A percentile compares a stretch with the other conserved stretches of the same genome.
These are phyloP conservation scores for Agrypnia vestita DNA, from an alignment of 1,140 invertebrate species.

Conservation along the genomic window DNA sequence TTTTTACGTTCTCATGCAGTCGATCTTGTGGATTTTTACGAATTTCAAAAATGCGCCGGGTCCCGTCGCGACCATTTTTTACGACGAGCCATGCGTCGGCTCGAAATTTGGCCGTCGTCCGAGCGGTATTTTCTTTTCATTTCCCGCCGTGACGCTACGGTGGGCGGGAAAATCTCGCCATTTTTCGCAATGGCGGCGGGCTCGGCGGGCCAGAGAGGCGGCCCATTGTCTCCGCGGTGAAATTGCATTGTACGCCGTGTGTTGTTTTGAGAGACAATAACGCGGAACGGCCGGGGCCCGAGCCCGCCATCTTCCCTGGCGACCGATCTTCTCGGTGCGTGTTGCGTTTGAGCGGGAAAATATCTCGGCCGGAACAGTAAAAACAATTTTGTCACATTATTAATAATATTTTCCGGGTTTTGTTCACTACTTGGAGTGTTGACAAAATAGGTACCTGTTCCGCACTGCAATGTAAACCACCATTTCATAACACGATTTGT, in stretches of 20 bases:
- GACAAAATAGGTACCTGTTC: neutral
- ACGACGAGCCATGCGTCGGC: too few species aligned
- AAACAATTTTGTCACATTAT: too few species aligned
- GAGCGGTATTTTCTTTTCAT: slow-evolving; percentile 2
- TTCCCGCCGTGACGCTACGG: slow-evolving; percentile 65
- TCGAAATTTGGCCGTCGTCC: neutral
- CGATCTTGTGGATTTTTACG: too few species aligned
- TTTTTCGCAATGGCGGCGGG: slow-evolving; percentile 62
- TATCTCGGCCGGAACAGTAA: too few species aligned
- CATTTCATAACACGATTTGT: too few species aligned
- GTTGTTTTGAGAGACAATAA: slow-evolving; percentile 33
- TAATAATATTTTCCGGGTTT: too few species aligned
- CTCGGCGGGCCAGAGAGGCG: slow-evolving; percentile 61
- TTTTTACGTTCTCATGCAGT: too few species aligned
- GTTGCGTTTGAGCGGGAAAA: too few species aligned
- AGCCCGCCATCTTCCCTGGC: neutral
- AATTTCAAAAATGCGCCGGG: too few species aligned
- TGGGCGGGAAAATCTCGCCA: slow-evolving; percentile 66
- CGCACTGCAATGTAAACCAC: neutral
- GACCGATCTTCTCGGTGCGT: neutral
- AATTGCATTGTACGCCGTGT: slow-evolving; percentile 32
- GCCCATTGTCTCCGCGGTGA: slow-evolving; percentile 62
- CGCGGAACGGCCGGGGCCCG: slow-evolving; percentile 18
- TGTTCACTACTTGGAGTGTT: too few species aligned
- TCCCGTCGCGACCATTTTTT: too few species aligned